Evolutionary conservation across 1,140 invertebrate species (phyloP).

Genomic region (Hyphantria cunea): DNA sequence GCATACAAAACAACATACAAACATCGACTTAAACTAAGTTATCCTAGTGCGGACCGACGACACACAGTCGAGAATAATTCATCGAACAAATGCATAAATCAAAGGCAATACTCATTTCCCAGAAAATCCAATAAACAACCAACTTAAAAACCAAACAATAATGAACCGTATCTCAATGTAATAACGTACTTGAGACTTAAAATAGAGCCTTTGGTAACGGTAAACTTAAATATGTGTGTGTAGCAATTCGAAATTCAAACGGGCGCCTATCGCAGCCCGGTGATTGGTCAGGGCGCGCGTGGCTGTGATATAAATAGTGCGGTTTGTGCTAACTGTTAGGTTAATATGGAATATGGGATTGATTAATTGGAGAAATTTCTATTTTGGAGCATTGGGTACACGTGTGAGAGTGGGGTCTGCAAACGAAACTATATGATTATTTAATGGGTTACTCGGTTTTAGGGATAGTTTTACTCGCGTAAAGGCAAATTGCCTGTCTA

Average conservation of each 20-base stretch:
- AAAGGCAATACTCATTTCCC: slow-evolving; percentile 48
- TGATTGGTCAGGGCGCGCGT: slow-evolving; percentile 68
- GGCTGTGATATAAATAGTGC: slow-evolving; percentile 73
- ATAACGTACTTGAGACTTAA: slow-evolving; percentile 31
- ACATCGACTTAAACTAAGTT: slow-evolving; percentile 39
- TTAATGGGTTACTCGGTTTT: too few species aligned
- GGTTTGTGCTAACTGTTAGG: slow-evolving; percentile 53
- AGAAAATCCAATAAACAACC: neutral
- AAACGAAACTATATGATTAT: too few species aligned
- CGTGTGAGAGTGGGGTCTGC: slow-evolving; percentile 13
- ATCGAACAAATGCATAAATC: slow-evolving; percentile 74
- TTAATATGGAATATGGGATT: slow-evolving; percentile 54
- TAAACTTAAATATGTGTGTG: slow-evolving; percentile 44
- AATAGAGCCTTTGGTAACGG: slow-evolving; percentile 21
- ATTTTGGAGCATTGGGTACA: neutral
- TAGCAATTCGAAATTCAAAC: slow-evolving; percentile 66
- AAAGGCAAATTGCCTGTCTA: too few species aligned
- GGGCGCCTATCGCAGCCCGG: slow-evolving; percentile 61
- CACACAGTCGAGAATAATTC: slow-evolving; percentile 63
- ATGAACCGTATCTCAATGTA: slow-evolving; percentile 24
- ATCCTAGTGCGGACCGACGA: slow-evolving; percentile 60
- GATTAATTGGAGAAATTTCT: slow-evolving; percentile 38
- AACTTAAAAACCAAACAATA: slow-evolving; percentile 7
- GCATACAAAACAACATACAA: slow-evolving; percentile 6
- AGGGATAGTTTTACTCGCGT: too few species aligned